phyloP scores from a whole-genome alignment of 2,888 invertebrate genomes.

The Drosophila testacea region DNA sequence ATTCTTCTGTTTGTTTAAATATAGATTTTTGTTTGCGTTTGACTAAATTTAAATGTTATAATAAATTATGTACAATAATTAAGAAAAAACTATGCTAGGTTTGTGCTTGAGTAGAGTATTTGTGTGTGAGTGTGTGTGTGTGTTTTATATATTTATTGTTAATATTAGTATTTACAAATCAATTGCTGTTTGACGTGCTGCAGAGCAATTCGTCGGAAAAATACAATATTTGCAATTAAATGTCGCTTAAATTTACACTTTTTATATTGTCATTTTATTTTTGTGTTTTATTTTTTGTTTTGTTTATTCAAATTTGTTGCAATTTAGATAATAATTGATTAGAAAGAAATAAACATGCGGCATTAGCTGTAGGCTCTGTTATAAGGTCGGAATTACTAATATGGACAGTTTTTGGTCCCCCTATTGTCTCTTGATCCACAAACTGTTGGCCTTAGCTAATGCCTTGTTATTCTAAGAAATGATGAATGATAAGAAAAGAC shows the following conservation, averaged over 20 bases:
- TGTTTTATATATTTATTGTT: slow-evolving; percentile 6
- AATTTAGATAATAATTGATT: slow-evolving; percentile 11
- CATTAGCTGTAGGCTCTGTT: slow-evolving; percentile 13
- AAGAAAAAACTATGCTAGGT: slow-evolving; percentile 37
- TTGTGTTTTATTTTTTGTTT: slow-evolving; percentile 29
- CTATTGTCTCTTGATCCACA: slow-evolving; percentile 16
- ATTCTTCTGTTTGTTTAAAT: slow-evolving; percentile 40
- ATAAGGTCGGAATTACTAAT: slow-evolving; percentile 24
- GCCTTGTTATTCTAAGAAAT: slow-evolving; percentile 9
- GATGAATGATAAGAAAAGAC: neutral
- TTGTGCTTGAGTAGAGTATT: slow-evolving; percentile 51
- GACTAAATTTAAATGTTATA: slow-evolving; percentile 63
- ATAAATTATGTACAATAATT: slow-evolving; percentile 71
- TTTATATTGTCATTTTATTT: slow-evolving; percentile 67
- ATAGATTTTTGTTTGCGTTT: slow-evolving; percentile 43
- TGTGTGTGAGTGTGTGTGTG: slow-evolving; percentile 14
- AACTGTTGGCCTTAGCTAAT: slow-evolving; percentile 13
- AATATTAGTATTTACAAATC: slow-evolving; percentile 48
- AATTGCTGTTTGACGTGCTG: slow-evolving; percentile 50
- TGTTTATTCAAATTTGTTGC: slow-evolving; percentile 18
- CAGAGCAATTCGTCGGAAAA: slow-evolving; percentile 27
- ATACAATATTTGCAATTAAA: slow-evolving; percentile 37
- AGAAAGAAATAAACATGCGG: neutral
- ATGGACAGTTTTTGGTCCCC: slow-evolving; percentile 58
- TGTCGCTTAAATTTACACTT: slow-evolving; percentile 51